Conservation (phyloP, 2,113 vertebrate genomes). For the Rhinolophus sinicus region DNA sequence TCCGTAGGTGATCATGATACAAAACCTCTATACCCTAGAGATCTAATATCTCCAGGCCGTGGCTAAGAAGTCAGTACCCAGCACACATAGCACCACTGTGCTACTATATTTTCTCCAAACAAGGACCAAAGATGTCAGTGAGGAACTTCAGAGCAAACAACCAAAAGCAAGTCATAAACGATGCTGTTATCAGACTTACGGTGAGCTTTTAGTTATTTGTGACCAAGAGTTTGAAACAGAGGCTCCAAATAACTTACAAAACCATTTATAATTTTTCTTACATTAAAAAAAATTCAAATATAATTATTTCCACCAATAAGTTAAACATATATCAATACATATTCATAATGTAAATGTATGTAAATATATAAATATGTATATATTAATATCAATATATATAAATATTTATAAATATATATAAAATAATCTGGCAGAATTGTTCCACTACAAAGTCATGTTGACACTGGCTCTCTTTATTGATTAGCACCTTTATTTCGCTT, state of each 20-base stretch:
- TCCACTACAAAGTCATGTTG: neutral
- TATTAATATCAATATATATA: too few relatives aligned
- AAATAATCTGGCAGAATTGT: neutral
- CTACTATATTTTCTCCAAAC: slow-evolving; percentile 6
- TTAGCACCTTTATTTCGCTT: neutral
- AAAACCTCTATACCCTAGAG: neutral
- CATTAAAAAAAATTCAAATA: neutral
- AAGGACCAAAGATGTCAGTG: neutral
- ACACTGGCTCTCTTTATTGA: neutral
- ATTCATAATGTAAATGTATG: too few relatives aligned
- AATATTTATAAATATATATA: too few relatives aligned
- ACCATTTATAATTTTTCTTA: neutral
- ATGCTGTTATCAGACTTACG: neutral
- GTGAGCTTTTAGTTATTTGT: slow-evolving; percentile 14
- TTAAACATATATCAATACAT: neutral
- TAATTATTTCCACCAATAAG: neutral
- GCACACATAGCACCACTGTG: neutral
- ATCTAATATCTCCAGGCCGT: neutral
- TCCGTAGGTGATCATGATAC: neutral
- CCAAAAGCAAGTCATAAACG: neutral
- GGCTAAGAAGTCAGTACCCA: neutral
- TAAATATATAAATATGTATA: neutral
- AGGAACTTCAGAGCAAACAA: neutral
- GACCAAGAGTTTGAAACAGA: slow-evolving; percentile 11
- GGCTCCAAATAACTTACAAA: slow-evolving; percentile 22